Evolutionary conservation across 2,113 vertebrate species (phyloP).

Genomic region (Platichthys stellatus): DNA sequence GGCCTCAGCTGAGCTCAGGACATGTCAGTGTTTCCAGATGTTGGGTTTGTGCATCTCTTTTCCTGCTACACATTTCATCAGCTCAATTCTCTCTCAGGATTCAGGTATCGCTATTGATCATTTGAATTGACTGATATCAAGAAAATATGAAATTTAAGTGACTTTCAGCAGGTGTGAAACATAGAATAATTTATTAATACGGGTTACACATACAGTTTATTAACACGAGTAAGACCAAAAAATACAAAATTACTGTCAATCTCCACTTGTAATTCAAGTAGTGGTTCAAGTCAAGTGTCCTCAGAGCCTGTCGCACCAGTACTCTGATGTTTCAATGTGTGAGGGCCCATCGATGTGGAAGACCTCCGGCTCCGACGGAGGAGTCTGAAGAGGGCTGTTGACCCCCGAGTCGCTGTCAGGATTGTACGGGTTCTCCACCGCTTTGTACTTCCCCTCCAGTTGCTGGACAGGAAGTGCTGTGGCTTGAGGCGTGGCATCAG

Average conservation of each 20-base stretch:
- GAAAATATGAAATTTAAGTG: neutral
- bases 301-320: conserved; percentile 74
- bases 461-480: conserved; percentile 51
- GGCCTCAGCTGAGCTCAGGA: conserved; percentile 26
- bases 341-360: conserved; percentile 65
- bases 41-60: conserved; percentile 24
- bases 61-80: conserved; percentile 17
- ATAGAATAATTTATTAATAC: conserved; percentile 69
- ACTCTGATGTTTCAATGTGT: conserved; percentile 73
- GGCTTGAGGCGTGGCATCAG: conserved; percentile 34
- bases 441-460: conserved; percentile 62
- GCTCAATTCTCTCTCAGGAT: conserved; percentile 1
- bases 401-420: conserved; percentile 75
- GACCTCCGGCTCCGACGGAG: conserved; percentile 73
- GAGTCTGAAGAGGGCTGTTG: conserved; percentile 78
- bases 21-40: conserved; percentile 63
- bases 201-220: conserved; percentile 27
- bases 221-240: conserved; percentile 55
- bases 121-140: neutral
- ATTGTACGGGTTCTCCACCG: conserved; percentile 39
- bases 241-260: conserved; percentile 59
- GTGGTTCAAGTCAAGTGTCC: conserved; percentile 22
- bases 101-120: neutral
- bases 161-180: conserved; percentile 26
- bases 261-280: conserved; percentile 49